These are phyloP conservation scores for Cheilinus undulatus DNA, from an alignment of 2,113 vertebrate species.

Conservation along the genomic window DNA sequence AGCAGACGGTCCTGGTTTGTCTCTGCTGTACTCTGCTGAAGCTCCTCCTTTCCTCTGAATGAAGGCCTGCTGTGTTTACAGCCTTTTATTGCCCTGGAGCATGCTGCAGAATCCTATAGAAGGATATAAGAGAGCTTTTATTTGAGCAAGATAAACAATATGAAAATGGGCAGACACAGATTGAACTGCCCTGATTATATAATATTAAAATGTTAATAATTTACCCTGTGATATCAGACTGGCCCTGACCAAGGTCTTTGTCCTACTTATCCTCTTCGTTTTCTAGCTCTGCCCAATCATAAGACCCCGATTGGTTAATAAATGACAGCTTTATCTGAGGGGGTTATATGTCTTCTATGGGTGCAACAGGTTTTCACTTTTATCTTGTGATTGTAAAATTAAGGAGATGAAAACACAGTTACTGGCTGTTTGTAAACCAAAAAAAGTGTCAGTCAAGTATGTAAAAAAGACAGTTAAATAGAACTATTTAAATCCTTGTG, in stretches of 20 bases:
- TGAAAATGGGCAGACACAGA: background rate
- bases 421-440: too few relatives aligned
- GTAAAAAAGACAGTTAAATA: too few relatives aligned
- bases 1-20: background rate
- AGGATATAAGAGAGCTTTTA: background rate
- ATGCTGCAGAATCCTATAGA: background rate
- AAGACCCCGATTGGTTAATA: conserved; percentile 11
- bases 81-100: background rate
- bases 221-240: conserved; percentile 1
- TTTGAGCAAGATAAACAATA: background rate
- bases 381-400: background rate
- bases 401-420: too few relatives aligned
- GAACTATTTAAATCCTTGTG: too few relatives aligned
- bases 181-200: background rate
- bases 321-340: conserved; percentile 10
- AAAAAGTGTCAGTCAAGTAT: too few relatives aligned
- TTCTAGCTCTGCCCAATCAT: background rate
- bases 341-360: background rate
- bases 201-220: conserved; percentile 48
- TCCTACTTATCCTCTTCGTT: background rate
- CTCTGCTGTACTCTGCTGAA: background rate
- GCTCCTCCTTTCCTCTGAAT: conserved; percentile 17
- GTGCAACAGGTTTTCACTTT: background rate
- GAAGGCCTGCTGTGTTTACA: background rate
- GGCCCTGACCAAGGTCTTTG: conserved; percentile 9